phyloP scores from a whole-genome alignment of 2,113 vertebrate species.

The Danionella cerebrum region DNA sequence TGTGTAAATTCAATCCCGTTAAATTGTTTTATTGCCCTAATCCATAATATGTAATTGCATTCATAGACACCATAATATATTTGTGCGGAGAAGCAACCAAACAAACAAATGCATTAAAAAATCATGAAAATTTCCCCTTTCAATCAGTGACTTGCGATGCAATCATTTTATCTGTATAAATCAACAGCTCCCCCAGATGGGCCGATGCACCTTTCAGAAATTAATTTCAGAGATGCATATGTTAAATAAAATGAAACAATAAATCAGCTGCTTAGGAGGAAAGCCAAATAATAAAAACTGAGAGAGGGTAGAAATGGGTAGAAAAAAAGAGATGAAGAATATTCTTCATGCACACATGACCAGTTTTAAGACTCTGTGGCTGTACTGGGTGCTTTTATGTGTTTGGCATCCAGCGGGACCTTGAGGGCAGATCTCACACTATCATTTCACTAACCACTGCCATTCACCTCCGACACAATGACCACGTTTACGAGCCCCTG shows the following conservation, averaged over 20 bases:
- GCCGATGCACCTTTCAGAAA: not conserved
- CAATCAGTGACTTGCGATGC: constrained; percentile 17
- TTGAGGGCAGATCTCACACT: constrained; percentile 7
- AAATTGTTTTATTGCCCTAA: constrained; percentile 7
- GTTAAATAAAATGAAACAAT: constrained; percentile 30
- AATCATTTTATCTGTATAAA: constrained; percentile 17
- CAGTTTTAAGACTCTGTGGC: not conserved
- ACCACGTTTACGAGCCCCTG: constrained; percentile 17
- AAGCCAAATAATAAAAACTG: too few relatives aligned
- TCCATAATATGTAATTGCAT: constrained; percentile 15
- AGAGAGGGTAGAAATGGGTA: too few relatives aligned
- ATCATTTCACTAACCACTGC: not conserved
- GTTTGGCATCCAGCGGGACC: constrained; percentile 9
- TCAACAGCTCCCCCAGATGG: constrained; percentile 7
- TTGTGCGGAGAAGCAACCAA: not conserved
- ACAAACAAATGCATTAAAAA: constrained; percentile 16
- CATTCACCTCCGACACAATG: constrained; percentile 22
- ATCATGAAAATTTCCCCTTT: constrained; percentile 9
- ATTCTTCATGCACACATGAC: not conserved
- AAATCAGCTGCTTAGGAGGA: not conserved
- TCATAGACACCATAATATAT: constrained; percentile 11
- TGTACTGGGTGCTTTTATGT: not conserved
- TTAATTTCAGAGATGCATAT: constrained; percentile 26
- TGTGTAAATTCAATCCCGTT: not conserved
- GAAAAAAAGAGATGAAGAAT: not conserved